A percentile compares a stretch with the other conserved stretches of the same genome.
Conservation (phyloP, 1,140 invertebrate genomes). For the Tetragonula clypearis region DNA sequence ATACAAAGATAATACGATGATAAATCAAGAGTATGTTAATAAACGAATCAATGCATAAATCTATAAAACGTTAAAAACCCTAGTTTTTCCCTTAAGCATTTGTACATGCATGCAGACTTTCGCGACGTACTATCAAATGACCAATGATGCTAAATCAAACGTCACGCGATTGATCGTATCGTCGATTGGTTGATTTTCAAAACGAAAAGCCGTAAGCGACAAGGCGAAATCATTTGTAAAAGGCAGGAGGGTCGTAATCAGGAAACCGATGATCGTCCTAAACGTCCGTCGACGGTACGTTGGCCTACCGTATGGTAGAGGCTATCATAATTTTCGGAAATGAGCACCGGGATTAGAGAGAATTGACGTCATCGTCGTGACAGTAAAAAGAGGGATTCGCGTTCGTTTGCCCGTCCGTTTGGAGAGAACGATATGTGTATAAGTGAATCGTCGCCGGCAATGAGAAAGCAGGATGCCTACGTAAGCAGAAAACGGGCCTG, state of each 20-base stretch:
- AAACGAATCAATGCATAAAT: no score
- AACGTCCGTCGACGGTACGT: constrained; percentile 25
- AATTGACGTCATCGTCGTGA: constrained; percentile 62
- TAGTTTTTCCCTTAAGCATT: no score
- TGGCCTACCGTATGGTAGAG: constrained; percentile 11
- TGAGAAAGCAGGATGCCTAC: constrained; percentile 47
- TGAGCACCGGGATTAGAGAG: constrained; percentile 61
- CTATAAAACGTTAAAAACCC: no score
- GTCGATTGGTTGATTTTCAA: constrained; percentile 1
- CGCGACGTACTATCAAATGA: background rate
- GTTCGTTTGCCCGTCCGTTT: constrained; percentile 39
- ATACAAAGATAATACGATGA: no score
- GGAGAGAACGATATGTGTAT: constrained; percentile 17
- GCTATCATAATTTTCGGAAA: constrained; percentile 63
- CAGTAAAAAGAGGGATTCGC: constrained; percentile 61
- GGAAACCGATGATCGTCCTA: constrained; percentile 60
- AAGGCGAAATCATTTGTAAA: constrained; percentile 40
- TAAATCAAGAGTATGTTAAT: no score
- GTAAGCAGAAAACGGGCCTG: background rate
- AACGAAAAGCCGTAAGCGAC: background rate
- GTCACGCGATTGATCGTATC: background rate
- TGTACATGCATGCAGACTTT: no score
- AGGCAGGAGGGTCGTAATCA: constrained; percentile 51
- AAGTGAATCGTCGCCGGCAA: constrained; percentile 22
- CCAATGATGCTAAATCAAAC: background rate